Conservation (phyloP, 2,888 invertebrate species). For the Beris morrisii region DNA sequence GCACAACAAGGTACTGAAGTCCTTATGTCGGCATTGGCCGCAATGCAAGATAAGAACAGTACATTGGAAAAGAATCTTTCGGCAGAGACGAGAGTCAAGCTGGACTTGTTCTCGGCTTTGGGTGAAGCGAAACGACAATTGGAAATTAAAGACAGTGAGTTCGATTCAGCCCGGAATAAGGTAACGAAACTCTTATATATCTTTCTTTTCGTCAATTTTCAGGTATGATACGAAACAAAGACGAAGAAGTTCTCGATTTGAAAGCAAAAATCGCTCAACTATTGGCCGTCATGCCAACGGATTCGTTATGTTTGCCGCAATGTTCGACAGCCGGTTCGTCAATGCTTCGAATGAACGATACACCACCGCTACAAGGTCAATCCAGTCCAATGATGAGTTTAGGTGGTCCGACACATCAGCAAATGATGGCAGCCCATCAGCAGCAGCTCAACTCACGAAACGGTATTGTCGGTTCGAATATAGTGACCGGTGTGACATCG, state of each 20-base stretch:
- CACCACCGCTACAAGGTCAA: slow-evolving; percentile 53
- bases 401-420: slow-evolving; percentile 31
- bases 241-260: slow-evolving; percentile 88
- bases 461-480: slow-evolving; percentile 15
- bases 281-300: slow-evolving; percentile 79
- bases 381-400: slow-evolving; percentile 55
- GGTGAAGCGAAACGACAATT: slow-evolving; percentile 92
- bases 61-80: slow-evolving; percentile 93
- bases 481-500: slow-evolving; percentile 36
- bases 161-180: background rate
- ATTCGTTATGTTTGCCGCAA: slow-evolving; percentile 62
- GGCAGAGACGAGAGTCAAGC: slow-evolving; percentile 95
- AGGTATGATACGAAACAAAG: slow-evolving; percentile 82
- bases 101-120: slow-evolving; percentile 95
- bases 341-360: slow-evolving; percentile 63
- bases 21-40: slow-evolving; percentile 75
- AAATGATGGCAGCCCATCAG: slow-evolving; percentile 13
- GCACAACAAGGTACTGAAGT: slow-evolving; percentile 67
- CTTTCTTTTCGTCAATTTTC: slow-evolving; percentile 36
- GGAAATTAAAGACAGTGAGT: slow-evolving; percentile 79
- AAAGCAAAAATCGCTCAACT: slow-evolving; percentile 91
- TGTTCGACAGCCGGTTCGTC: slow-evolving; percentile 61
- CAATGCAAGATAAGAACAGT: slow-evolving; percentile 86
- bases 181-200: slow-evolving; percentile 11
- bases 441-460: slow-evolving; percentile 44